Base-by-base conservation (phyloP, 2,113 vertebrate species). In the Panthera tigris region DNA sequence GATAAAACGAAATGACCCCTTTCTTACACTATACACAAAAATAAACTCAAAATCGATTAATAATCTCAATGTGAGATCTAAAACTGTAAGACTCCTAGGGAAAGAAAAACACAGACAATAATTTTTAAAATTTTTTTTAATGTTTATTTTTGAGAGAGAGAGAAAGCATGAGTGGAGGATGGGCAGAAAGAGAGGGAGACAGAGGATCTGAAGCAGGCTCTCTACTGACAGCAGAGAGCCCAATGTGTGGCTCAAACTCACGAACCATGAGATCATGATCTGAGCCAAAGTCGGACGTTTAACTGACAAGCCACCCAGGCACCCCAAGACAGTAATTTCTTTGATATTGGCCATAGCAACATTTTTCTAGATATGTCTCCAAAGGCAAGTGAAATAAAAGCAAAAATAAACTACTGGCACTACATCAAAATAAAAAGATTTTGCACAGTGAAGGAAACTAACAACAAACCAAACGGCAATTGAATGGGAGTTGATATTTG, bases 101-200 rank as follows among this genome's bases (percentile, higher is more conserved):
- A 36, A 36, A n/a, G 36, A 71, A 36, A 12, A 12, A 45, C 45
- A 45, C 45, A 45, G 45, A 45, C 45, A 45, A 45, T 45, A 45
- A 0, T 45, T 45, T 45, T 1, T 1, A 9, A 45, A 45, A 9
- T 0, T 0, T 9, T 45, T 45, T 45, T 45, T 45, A 45, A 45
- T 45, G 45, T 45, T 45, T 45, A 45, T 45, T 45, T 45, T 45
- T 45, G 45, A 45, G 45, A 45, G 45, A 45, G 45, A 45, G 45
- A 45, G 45, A 45, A 45, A 45, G 45, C 45, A 45, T 45, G 45
- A 45, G 45, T 45, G 45, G 45, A 45, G 45, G 45, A 45, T 45
- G 45, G 45, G 45, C 45, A 45, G 45, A 45, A 7, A 45, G 45
- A 45, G 45, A 45, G 45, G 45, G 45, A 45, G 7, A 45, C 45